Evolutionary conservation across 2,888 invertebrate species (phyloP).

Genomic region (Nephrotoma appendiculata): DNA sequence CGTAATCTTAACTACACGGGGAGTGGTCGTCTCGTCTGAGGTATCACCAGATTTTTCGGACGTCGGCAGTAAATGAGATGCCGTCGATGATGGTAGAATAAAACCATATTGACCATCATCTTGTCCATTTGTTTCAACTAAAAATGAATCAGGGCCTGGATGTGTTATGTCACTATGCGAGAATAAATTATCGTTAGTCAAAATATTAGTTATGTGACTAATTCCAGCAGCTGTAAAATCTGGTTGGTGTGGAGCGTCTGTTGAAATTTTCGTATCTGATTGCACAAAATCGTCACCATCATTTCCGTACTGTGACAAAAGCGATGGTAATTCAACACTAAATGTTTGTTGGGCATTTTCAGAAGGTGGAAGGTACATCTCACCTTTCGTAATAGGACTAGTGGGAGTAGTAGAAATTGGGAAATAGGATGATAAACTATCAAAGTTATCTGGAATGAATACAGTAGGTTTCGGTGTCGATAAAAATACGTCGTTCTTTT

Average conservation of each 20-base stretch:
- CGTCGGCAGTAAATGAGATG: slow-evolving; percentile 24
- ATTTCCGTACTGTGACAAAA: slow-evolving; percentile 16
- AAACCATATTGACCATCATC: slow-evolving; percentile 36
- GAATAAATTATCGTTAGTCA: slow-evolving; percentile 35
- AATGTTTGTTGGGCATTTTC: not conserved
- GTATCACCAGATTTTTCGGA: slow-evolving; percentile 21
- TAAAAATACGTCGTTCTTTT: not conserved
- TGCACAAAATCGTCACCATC: not conserved
- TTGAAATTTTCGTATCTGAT: slow-evolving; percentile 1
- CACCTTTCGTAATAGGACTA: not conserved
- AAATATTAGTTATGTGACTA: slow-evolving; percentile 39
- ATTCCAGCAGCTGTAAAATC: slow-evolving; percentile 43
- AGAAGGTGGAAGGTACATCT: slow-evolving; percentile 4
- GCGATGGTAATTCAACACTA: slow-evolving; percentile 27
- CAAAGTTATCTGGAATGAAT: slow-evolving; percentile 16
- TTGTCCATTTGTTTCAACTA: slow-evolving; percentile 41
- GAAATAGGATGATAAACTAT: slow-evolving; percentile 7
- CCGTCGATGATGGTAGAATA: slow-evolving; percentile 24
- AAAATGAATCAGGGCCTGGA: slow-evolving; percentile 45
- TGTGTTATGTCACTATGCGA: slow-evolving; percentile 44
- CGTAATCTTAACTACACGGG: slow-evolving; percentile 26
- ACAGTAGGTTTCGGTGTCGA: not conserved
- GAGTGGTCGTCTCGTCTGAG: not conserved
- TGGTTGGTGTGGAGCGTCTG: slow-evolving; percentile 14
- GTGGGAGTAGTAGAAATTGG: slow-evolving; percentile 12